Base-by-base conservation (phyloP, 2,888 invertebrate genomes). In the Lasioglossum vierecki region DNA sequence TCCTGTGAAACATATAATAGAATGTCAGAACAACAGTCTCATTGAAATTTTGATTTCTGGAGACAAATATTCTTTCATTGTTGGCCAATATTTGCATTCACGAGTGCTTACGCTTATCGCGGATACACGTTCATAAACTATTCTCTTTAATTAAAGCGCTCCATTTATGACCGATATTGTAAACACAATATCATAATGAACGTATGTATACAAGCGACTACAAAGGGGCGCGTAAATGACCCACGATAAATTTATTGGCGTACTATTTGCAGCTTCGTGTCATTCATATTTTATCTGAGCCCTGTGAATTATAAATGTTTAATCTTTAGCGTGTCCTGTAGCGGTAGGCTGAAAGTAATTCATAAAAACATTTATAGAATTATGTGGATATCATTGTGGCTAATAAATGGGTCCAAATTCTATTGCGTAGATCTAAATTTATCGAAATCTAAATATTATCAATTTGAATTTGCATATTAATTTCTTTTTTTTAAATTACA, bases 61-160 rank as follows among this genome's bases (percentile, higher is more conserved):
- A 8, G 39, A 39, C 11, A 68, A 39, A 68, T 35, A 68, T 9
- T 39, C 68, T 68, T 68, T 18, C 68, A 39, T 22, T 22, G 4
- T 68, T 22, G 39, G 22, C 9, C 22, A 68, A 68, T 39, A 39
- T 68, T 68, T 22, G 18, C 39, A 35, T 22, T 68, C 22, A 35
- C 68, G 11, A 11, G 39, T 22, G 2, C 4, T 22, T 22, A 22
- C 22, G 68, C 39, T 68, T 68, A 68, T 68, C 18, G 4, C 39
- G 68, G 9, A 68, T 39, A 11, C 11, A 68, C 63, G 63, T 30
- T 68, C 35, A 68, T 39, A 68, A 22, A 35, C 18, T 41, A 18
- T 76, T 44, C 60, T 57, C 44, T 63, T 76, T 75, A 75, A 60
- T 60, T 75, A n/a, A 57, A 41, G 26, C 60, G 35, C 11, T 57